Evolutionary conservation across 1,140 invertebrate genomes (phyloP).

Genomic region (Drosophila takahashii): DNA sequence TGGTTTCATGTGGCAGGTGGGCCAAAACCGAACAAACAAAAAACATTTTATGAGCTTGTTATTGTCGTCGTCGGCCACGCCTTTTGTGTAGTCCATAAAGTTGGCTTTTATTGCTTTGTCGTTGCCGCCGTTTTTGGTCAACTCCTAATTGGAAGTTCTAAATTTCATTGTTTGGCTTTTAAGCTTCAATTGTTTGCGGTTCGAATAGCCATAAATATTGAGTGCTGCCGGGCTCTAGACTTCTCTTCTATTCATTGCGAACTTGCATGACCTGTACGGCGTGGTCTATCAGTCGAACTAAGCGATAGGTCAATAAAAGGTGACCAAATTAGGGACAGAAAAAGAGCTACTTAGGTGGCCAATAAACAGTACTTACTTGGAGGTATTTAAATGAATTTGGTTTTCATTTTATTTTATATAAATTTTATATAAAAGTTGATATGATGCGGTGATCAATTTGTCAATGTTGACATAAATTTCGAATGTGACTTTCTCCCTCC

Average conservation of each 20-base stretch:
- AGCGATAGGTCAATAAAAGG: constrained; percentile 5
- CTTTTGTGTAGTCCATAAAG: constrained; percentile 60
- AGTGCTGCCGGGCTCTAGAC: constrained; percentile 29
- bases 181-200: constrained; percentile 81
- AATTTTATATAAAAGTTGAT: no score
- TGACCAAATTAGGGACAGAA: not conserved
- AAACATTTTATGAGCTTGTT: constrained; percentile 74
- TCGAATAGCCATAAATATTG: constrained; percentile 75
- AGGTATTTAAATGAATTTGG: no score
- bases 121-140: constrained; percentile 46
- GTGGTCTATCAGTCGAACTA: constrained; percentile 53
- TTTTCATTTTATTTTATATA: not conserved
- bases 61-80: constrained; percentile 64
- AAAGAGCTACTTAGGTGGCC: not conserved
- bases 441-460: no score
- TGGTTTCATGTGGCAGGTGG: constrained; percentile 64
- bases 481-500: no score
- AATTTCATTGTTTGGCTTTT: constrained; percentile 81
- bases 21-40: constrained; percentile 36
- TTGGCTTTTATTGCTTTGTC: constrained; percentile 58
- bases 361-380: not conserved
- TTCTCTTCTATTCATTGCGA: constrained; percentile 36
- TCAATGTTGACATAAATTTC: no score
- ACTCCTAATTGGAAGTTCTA: constrained; percentile 80
- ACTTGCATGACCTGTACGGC: constrained; percentile 34